A percentile compares a stretch with the other conserved stretches of the same genome.
Conservation (phyloP, 2,113 vertebrate genomes). For the Pycnonotus jocosus region DNA sequence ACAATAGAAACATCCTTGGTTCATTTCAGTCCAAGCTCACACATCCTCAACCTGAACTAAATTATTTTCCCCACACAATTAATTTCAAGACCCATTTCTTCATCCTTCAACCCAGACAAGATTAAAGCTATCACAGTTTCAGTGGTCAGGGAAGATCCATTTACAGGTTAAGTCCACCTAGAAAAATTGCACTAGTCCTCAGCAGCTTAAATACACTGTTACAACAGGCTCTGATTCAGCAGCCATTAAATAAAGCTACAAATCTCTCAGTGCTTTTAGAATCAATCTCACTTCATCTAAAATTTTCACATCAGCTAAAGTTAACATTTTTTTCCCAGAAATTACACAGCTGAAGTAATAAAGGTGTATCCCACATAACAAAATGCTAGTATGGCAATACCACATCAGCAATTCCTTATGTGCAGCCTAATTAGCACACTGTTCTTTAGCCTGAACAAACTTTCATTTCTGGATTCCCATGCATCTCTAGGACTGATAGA, state of each 20-base stretch:
- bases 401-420: not conserved
- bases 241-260: not conserved
- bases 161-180: not conserved
- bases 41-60: not conserved
- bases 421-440: not conserved
- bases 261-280: not conserved
- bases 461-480: not conserved
- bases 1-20: not conserved
- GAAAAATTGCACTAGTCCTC: not conserved
- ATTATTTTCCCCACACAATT: not conserved
- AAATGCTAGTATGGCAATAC: not conserved
- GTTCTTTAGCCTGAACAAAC: not conserved
- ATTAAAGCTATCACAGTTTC: not conserved
- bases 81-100: not conserved
- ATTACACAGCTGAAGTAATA: not conserved
- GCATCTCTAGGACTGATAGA: not conserved
- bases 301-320: not conserved
- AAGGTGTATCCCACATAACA: not conserved
- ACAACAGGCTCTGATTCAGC: not conserved
- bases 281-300: not conserved
- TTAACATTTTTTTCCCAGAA: not conserved
- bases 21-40: not conserved
- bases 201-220: not conserved
- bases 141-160: not conserved
- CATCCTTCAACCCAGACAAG: not conserved